phyloP scores from a whole-genome alignment of 2,888 invertebrate genomes.

The Dryococelus australis region DNA sequence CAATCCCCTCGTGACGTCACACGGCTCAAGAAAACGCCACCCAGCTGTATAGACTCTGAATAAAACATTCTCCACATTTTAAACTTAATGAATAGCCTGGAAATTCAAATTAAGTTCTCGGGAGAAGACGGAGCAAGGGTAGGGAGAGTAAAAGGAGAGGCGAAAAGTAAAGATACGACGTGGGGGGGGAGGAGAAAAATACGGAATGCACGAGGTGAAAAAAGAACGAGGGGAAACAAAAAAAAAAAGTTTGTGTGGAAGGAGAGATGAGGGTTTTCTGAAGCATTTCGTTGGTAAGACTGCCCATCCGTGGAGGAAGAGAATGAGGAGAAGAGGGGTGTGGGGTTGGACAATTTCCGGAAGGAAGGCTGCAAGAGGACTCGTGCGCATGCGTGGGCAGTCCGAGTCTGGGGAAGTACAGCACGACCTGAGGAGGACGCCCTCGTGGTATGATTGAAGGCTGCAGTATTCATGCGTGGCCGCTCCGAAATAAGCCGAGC shows the following conservation, averaged over 20 bases:
- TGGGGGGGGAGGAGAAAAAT: background rate
- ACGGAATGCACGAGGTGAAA: background rate
- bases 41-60: background rate
- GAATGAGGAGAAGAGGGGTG: background rate
- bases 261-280: background rate
- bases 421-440: too few relatives aligned
- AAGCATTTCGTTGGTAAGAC: background rate
- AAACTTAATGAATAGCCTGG: constrained; percentile 26
- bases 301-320: background rate
- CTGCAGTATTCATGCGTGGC: constrained; percentile 1
- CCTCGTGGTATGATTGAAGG: background rate
- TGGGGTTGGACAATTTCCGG: background rate
- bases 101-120: constrained; percentile 27
- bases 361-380: background rate
- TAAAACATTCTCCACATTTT: constrained; percentile 18
- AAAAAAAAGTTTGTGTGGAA: background rate
- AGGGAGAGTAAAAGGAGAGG: background rate
- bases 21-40: background rate
- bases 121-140: background rate
- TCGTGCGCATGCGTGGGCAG: background rate
- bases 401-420: too few relatives aligned
- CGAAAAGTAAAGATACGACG: too few relatives aligned
- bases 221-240: background rate
- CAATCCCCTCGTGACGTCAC: background rate
- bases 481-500: background rate